Evolutionary conservation across 2,797 vertebrate species (phyloP).

Genomic region (Tragelaphus oryx): DNA sequence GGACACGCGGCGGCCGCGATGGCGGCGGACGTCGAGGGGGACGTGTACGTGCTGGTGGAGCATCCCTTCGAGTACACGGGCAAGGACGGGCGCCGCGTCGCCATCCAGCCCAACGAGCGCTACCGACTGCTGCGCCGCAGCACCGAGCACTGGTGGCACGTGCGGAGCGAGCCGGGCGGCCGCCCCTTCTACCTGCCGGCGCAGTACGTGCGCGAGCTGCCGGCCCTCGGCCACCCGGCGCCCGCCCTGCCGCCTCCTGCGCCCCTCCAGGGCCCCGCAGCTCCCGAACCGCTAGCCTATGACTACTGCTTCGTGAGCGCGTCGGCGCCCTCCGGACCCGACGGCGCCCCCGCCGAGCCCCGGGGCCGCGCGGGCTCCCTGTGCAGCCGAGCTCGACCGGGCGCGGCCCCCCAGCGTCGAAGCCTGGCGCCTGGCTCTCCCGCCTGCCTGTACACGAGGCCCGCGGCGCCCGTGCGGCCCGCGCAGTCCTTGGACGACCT

Average conservation of each 20-base stretch:
- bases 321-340: background rate
- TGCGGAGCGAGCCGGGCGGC: conserved; percentile 73
- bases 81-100: conserved; percentile 80
- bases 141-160: conserved; percentile 86
- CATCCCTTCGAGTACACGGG: conserved; percentile 82
- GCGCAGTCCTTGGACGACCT: conserved; percentile 79
- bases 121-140: conserved; percentile 82
- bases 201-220: conserved; percentile 84
- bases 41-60: conserved; percentile 83
- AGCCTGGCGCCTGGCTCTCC: background rate
- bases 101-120: conserved; percentile 84
- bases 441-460: conserved; percentile 18
- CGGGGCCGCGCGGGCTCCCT: conserved; percentile 50
- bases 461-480: conserved; percentile 41
- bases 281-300: conserved; percentile 56
- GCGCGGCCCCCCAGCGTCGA: background rate
- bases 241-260: rapidly evolving
- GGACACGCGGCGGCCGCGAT: conserved; percentile 63
- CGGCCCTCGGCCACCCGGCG: conserved; percentile 53
- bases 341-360: background rate
- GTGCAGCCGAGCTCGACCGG: background rate
- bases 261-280: background rate
- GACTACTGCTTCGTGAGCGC: conserved; percentile 77
- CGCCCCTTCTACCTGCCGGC: conserved; percentile 85
- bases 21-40: conserved; percentile 73